A percentile compares a stretch with the other conserved stretches of the same genome.
Conservation (phyloP, 2,113 vertebrate species). For the Petrocephalus microphthalmus region DNA sequence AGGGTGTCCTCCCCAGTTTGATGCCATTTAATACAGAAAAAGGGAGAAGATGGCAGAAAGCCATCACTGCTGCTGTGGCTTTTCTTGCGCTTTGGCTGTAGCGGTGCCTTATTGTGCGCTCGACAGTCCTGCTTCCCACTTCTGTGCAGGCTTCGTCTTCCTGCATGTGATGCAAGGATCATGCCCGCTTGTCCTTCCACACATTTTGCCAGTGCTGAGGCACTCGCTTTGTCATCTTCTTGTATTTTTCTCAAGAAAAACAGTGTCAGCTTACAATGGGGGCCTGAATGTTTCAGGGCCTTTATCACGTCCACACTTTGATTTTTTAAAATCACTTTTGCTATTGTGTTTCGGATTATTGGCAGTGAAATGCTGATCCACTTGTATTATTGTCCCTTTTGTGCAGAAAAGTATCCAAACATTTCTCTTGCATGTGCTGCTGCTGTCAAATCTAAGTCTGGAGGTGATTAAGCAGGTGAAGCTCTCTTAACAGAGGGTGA, state of each 20-base stretch:
- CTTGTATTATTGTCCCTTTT: neutral
- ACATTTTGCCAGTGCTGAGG: neutral
- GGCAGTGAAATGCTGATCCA: neutral
- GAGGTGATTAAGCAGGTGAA: neutral
- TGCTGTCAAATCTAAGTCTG: neutral
- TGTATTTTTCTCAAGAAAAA: neutral
- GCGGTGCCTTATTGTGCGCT: neutral
- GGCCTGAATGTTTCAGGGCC: neutral
- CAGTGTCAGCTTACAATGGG: neutral
- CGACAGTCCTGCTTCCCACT: neutral
- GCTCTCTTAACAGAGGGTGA: neutral
- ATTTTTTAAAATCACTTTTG: neutral
- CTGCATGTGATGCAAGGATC: neutral
- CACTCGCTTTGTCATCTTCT: neutral
- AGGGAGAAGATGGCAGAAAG: neutral
- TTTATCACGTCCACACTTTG: neutral
- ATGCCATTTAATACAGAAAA: neutral
- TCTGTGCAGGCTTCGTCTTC: neutral
- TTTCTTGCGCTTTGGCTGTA: neutral
- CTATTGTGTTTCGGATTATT: neutral
- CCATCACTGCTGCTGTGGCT: neutral
- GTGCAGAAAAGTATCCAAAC: neutral
- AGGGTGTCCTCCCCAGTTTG: neutral
- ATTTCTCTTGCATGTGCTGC: neutral
- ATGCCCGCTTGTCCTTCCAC: neutral